phyloP scores from a whole-genome alignment of 2,797 vertebrate species.

The Scomberomorus guttatus region DNA sequence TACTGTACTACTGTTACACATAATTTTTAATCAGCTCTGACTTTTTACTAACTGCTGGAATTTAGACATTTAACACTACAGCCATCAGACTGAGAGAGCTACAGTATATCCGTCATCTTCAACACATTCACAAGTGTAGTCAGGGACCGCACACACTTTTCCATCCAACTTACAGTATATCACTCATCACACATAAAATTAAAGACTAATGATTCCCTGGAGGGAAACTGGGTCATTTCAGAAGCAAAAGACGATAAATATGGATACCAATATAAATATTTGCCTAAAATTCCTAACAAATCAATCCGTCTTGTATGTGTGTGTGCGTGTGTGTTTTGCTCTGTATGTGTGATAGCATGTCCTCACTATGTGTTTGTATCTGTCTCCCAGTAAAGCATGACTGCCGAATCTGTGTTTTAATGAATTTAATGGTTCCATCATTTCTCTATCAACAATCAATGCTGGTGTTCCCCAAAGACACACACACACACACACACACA shows the following conservation, averaged over 20 bases:
- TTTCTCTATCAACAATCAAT: slow-evolving; percentile 74
- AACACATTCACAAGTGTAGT: neutral
- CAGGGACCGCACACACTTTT: slow-evolving; percentile 45
- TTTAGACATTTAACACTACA: neutral
- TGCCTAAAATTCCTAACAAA: slow-evolving; percentile 36
- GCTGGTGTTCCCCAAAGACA: slow-evolving; percentile 59
- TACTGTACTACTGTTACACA: neutral
- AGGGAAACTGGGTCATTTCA: slow-evolving; percentile 37
- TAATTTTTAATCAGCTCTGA: neutral
- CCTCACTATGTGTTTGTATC: slow-evolving; percentile 41
- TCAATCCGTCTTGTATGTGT: slow-evolving; percentile 26
- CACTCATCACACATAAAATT: slow-evolving; percentile 37
- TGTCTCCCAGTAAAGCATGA: slow-evolving; percentile 64
- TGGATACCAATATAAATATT: slow-evolving; percentile 38
- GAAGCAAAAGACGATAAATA: slow-evolving; percentile 46
- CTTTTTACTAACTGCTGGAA: neutral
- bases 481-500: slow-evolving; percentile 33
- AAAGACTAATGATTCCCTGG: slow-evolving; percentile 29
- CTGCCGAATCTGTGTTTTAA: slow-evolving; percentile 67
- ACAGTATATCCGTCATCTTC: slow-evolving; percentile 25
- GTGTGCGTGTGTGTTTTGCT: slow-evolving; percentile 15
- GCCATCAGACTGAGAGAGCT: neutral
- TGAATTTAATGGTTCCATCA: slow-evolving; percentile 78
- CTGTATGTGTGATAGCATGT: slow-evolving; percentile 18
- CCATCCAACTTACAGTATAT: slow-evolving; percentile 31